Evolutionary conservation across 2,888 invertebrate species (phyloP).

Genomic region (Toxonevra muliebris): DNA sequence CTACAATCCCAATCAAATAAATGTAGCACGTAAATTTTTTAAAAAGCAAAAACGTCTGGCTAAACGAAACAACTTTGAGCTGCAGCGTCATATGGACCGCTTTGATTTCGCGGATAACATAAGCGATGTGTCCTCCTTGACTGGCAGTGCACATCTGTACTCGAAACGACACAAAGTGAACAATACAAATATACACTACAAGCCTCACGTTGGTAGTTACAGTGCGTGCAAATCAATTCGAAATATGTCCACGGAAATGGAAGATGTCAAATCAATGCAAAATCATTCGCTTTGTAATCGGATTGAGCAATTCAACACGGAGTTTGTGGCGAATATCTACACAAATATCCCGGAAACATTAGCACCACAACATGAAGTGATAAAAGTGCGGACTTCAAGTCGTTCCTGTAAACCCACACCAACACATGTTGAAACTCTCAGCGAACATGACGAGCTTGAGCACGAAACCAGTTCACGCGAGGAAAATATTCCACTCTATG

Average conservation of each 20-base stretch:
- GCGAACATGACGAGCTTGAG: conserved; percentile 56
- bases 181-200: conserved; percentile 79
- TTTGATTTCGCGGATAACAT: conserved; percentile 63
- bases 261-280: conserved; percentile 9
- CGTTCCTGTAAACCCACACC: conserved; percentile 45
- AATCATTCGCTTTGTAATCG: conserved; percentile 9
- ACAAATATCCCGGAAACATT: conserved; percentile 73
- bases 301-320: conserved; percentile 28
- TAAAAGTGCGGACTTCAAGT: conserved; percentile 50
- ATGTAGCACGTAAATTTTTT: conserved; percentile 91
- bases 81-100: conserved; percentile 68
- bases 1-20: conserved; percentile 93
- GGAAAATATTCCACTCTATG: conserved; percentile 59
- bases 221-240: conserved; percentile 48
- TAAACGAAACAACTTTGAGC: conserved; percentile 77
- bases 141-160: conserved; percentile 65
- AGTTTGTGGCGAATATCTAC: conserved; percentile 70
- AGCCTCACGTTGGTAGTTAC: conserved; percentile 39
- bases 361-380: conserved; percentile 71
- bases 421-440: conserved; percentile 53
- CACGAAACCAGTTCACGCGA: conserved; percentile 58
- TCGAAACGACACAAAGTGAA: conserved; percentile 72
- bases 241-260: conserved; percentile 57
- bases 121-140: conserved; percentile 68
- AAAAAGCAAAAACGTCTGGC: conserved; percentile 82